These are phyloP conservation scores for Drosophila ustulata DNA, from an alignment of 2,888 invertebrate genomes.

Conservation along the genomic window DNA sequence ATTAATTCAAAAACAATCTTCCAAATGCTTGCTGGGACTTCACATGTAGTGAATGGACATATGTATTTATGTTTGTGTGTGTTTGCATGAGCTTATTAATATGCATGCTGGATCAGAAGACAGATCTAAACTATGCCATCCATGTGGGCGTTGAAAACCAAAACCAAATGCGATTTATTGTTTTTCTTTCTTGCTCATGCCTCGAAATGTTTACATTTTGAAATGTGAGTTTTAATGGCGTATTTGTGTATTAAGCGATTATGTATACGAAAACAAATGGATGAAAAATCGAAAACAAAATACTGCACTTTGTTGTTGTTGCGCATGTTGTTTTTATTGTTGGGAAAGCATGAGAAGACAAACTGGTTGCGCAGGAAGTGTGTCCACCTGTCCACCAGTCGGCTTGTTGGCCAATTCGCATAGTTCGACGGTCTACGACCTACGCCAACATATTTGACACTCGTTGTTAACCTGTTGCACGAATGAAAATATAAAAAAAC, in stretches of 20 bases:
- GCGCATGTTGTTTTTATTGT: slow-evolving; percentile 13
- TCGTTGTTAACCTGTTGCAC: slow-evolving; percentile 54
- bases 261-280: slow-evolving; percentile 25
- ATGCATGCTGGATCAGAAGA: slow-evolving; percentile 6
- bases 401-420: slow-evolving; percentile 70
- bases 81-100: slow-evolving; percentile 19
- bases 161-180: slow-evolving; percentile 42
- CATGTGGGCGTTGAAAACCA: slow-evolving; percentile 51
- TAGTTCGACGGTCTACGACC: slow-evolving; percentile 73
- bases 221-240: slow-evolving; percentile 46
- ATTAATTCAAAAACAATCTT: too few species aligned
- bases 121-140: slow-evolving; percentile 50
- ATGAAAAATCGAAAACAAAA: slow-evolving; percentile 23
- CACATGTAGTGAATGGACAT: not conserved
- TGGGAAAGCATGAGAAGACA: slow-evolving; percentile 55
- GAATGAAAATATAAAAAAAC: not conserved
- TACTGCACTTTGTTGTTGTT: slow-evolving; percentile 15
- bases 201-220: slow-evolving; percentile 52
- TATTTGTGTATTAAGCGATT: slow-evolving; percentile 32
- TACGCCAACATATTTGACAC: slow-evolving; percentile 68
- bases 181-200: slow-evolving; percentile 5
- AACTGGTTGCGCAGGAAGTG: slow-evolving; percentile 72
- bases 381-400: slow-evolving; percentile 52
- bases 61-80: not conserved
- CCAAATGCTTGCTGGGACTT: too few species aligned